These are phyloP conservation scores for Prenolepis imparis DNA, from an alignment of 2,888 invertebrate genomes.

Conservation along the genomic window DNA sequence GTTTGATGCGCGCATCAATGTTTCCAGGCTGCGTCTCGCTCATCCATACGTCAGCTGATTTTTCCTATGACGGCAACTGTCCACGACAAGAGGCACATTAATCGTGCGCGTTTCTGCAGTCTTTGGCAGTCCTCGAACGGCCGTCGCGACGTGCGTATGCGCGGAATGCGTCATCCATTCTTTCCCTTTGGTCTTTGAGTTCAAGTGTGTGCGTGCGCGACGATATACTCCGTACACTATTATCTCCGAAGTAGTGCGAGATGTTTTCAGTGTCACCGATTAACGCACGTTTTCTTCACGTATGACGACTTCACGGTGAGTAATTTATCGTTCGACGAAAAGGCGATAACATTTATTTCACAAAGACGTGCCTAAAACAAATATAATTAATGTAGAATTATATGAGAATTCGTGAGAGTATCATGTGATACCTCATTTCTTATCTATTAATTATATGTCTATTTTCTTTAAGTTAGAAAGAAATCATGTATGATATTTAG, in stretches of 20 bases:
- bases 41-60: conserved; percentile 32
- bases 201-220: not conserved
- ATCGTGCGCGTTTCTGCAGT: conserved; percentile 61
- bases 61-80: conserved; percentile 9
- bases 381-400: not conserved
- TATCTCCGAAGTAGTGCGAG: conserved; percentile 13
- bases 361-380: not conserved
- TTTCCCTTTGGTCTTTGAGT: not conserved
- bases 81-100: conserved; percentile 1
- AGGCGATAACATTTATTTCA: not conserved
- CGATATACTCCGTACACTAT: not conserved
- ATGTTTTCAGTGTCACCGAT: conserved; percentile 9
- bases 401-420: not conserved
- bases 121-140: conserved; percentile 63
- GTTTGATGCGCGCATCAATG: not conserved
- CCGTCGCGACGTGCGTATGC: conserved; percentile 75
- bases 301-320: conserved; percentile 45
- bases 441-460: not conserved
- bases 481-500: not conserved
- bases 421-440: not conserved
- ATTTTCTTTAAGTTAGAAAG: not conserved
- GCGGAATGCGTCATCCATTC: conserved; percentile 21
- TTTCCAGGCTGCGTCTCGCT: not conserved
- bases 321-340: conserved; percentile 17
- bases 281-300: conserved; percentile 5